These are phyloP conservation scores for Adineta ricciae DNA, from an alignment of 2,888 invertebrate species.

Conservation along the genomic window DNA sequence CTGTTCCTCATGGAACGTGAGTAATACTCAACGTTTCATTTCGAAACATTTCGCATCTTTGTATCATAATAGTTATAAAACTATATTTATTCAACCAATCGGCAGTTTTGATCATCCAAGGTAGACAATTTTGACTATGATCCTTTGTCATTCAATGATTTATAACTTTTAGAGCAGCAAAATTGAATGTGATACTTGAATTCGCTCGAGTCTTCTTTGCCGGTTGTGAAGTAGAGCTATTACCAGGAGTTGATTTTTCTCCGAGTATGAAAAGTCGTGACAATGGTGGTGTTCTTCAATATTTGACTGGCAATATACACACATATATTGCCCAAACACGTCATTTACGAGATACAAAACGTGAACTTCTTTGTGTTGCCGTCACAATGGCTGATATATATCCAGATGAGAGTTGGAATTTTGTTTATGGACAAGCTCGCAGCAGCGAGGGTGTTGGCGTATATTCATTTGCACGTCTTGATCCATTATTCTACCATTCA, in stretches of 20 bases:
- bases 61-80: background rate
- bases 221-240: background rate
- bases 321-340: background rate
- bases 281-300: background rate
- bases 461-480: background rate
- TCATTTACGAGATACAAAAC: background rate
- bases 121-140: background rate
- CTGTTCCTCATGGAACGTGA: background rate
- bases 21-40: background rate
- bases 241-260: background rate
- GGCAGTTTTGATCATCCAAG: background rate
- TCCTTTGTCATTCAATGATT: too few species aligned
- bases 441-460: background rate
- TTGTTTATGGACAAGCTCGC: background rate
- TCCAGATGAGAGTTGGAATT: background rate
- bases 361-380: background rate
- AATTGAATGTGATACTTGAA: background rate
- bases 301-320: background rate
- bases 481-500: background rate
- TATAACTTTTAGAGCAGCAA: background rate
- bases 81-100: background rate
- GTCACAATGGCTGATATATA: background rate
- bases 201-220: background rate
- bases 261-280: background rate
- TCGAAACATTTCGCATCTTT: background rate